Evolutionary conservation across 2,888 invertebrate species (phyloP).

Genomic region (Drosophila atroscutellata): DNA sequence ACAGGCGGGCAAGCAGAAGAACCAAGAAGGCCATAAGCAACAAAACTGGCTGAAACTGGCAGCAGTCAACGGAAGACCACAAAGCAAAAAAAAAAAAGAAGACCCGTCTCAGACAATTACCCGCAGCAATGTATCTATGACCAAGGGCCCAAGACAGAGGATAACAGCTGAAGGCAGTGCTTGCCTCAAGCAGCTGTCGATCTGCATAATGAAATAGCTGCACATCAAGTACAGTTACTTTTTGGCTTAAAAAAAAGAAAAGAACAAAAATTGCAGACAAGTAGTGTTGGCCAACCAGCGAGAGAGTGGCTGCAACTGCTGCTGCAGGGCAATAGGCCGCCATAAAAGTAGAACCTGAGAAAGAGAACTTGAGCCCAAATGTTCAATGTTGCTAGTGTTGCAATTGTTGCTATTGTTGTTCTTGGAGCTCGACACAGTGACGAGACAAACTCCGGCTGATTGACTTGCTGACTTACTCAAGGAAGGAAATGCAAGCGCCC

Average conservation of each 20-base stretch:
- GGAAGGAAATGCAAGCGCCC: slow-evolving; percentile 41
- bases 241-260: slow-evolving; percentile 5
- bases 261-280: slow-evolving; percentile 20
- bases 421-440: slow-evolving; percentile 40
- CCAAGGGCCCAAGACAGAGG: slow-evolving; percentile 27
- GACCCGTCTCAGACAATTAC: slow-evolving; percentile 6
- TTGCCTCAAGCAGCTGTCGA: slow-evolving; percentile 50
- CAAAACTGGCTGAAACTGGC: slow-evolving; percentile 19
- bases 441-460: slow-evolving; percentile 55
- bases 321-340: slow-evolving; percentile 61
- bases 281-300: slow-evolving; percentile 18
- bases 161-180: slow-evolving; percentile 28
- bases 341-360: slow-evolving; percentile 68
- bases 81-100: slow-evolving; percentile 13
- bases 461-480: slow-evolving; percentile 67
- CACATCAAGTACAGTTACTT: slow-evolving; percentile 66
- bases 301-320: slow-evolving; percentile 32
- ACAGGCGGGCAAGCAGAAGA: slow-evolving; percentile 3
- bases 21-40: slow-evolving; percentile 31
- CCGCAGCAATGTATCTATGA: slow-evolving; percentile 5
- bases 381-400: slow-evolving; percentile 7
- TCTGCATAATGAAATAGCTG: slow-evolving; percentile 72
- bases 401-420: slow-evolving; percentile 7
- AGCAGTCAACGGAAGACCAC: slow-evolving; percentile 18
- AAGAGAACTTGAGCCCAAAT: slow-evolving; percentile 34